Conservation (phyloP, 2,113 vertebrate species). For the Athene cunicularia region DNA sequence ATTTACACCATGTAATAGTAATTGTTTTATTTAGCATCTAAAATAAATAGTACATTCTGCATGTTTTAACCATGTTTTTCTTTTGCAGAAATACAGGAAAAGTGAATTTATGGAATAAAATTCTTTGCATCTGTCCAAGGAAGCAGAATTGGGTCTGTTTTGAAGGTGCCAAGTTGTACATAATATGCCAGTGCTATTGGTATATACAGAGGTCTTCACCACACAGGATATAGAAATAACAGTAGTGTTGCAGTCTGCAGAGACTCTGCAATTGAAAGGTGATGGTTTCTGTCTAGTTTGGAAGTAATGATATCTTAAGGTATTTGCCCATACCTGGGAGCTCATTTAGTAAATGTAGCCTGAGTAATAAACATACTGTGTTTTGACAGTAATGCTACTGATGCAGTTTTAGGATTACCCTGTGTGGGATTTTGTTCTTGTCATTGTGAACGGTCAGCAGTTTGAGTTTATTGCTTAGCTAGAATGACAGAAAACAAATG, state of each 20-base stretch:
- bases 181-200: neutral
- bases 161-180: neutral
- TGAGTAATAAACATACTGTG: neutral
- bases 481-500: neutral
- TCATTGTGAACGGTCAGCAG: neutral
- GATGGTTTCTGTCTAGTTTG: neutral
- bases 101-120: conserved; percentile 45
- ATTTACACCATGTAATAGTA: neutral
- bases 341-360: neutral
- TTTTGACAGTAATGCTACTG: neutral
- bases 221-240: neutral
- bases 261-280: neutral
- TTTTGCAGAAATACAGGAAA: conserved; percentile 63
- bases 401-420: neutral
- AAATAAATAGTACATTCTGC: neutral
- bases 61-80: conserved; percentile 38
- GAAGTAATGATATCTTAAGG: neutral
- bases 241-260: neutral
- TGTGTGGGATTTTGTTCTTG: neutral
- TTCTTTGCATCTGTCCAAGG: conserved; percentile 20
- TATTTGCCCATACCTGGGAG: neutral
- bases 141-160: conserved; percentile 10
- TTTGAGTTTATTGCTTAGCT: neutral
- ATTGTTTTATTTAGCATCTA: neutral
- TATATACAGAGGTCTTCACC: neutral